Base-by-base conservation (phyloP, 2,888 invertebrate species). In the Lacanobia oleracea region DNA sequence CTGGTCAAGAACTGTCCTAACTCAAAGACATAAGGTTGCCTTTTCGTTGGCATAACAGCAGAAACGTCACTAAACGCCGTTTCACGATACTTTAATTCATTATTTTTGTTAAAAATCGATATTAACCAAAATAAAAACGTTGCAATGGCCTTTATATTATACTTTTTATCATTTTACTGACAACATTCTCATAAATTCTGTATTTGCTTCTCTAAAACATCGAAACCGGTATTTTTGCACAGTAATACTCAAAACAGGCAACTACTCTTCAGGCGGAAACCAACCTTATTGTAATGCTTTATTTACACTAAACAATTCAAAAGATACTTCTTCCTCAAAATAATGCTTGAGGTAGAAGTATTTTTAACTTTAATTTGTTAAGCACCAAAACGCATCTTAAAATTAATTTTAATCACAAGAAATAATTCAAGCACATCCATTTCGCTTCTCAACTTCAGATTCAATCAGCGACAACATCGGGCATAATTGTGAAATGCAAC, bases 401-500 rank as follows among this genome's bases (percentile, higher is more conserved):
- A 27, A 48, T 27, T 40, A 72, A 72, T 64, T 40, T 59, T 23
- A 21, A 21, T 18, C 62, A 14, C 45, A 62, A 54, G n/a, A 51
- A 50, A 27, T 48, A n/a, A 59, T 21, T 12, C n/a, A 59, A 67
- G 18, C 59, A 77, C n/a, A 72, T 63, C 23, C 48, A 77, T 48
- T 54, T 43, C 5, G 5, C 37, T 72, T 54, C 78, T 40, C 37
- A 50, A 43, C 54, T 72, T 50, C 78, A 63, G 37, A 69, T 74
- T 74, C 53, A 63, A 78, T 78, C 70, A 74, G 50, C 21, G 40
- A 54, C 62, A 65, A 76, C 79, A 79, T 80, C 82, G 74, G 71
- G 60, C 75, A 66, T 77, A 70, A 83, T 83, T 83, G 77, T 77
- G 83, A 67, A 89, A 82, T 61, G 50, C 66, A 64, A 75, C 81